Evolutionary conservation across 1,140 invertebrate species (phyloP).

Genomic region (Bombus confusus): DNA sequence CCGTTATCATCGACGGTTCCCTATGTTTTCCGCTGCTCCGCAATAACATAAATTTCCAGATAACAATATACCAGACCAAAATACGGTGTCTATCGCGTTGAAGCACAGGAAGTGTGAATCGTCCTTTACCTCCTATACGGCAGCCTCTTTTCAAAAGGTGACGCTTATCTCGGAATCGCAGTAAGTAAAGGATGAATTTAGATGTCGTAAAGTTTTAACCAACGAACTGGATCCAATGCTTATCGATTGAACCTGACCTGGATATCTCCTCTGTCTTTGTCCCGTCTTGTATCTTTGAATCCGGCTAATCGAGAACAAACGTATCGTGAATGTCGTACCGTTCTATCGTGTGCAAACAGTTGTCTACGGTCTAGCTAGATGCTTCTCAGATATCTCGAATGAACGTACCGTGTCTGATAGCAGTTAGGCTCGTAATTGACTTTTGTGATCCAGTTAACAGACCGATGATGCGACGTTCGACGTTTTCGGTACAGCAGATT

Average conservation of each 20-base stretch:
- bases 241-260: slow-evolving; percentile 55
- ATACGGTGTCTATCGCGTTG: background rate
- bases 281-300: background rate
- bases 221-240: slow-evolving; percentile 31
- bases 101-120: background rate
- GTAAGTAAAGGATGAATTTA: slow-evolving; percentile 19
- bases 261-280: background rate
- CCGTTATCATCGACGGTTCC: slow-evolving; percentile 7
- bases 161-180: slow-evolving; percentile 13
- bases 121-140: background rate
- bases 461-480: background rate
- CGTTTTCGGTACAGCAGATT: background rate
- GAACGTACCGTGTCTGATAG: no score
- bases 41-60: background rate
- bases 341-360: slow-evolving; percentile 30
- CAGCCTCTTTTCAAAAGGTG: slow-evolving; percentile 1
- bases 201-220: slow-evolving; percentile 44
- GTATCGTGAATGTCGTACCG: slow-evolving; percentile 6
- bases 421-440: background rate
- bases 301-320: slow-evolving; percentile 49
- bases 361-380: background rate
- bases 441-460: background rate
- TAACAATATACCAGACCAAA: background rate
- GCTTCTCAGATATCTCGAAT: background rate
- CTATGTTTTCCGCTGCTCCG: background rate